Base-by-base conservation (phyloP, 2,888 invertebrate species). In the Lacanobia wlatinum region DNA sequence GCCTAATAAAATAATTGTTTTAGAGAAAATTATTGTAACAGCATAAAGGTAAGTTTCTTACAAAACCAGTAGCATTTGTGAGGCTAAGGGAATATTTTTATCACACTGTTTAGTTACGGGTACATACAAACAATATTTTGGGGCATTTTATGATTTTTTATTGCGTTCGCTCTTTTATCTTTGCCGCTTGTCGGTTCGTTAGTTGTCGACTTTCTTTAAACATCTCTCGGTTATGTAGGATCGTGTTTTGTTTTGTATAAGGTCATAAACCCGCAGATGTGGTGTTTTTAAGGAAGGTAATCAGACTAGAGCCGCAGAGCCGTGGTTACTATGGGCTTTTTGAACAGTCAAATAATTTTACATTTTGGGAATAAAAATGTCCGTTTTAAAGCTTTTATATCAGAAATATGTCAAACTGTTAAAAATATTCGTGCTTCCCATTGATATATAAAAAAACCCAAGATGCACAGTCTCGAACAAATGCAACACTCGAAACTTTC, bases 121-220 rank as follows among this genome's bases (percentile, higher is more conserved):
- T 76, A 87, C 87, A 86, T 70, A 82, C 83, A 89, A 88, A 92
- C 91, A 92, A 92, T 90, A 87, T 89, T 91, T 91, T 85, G 92
- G 87, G 91, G 89, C 88, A 91, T 90, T 93, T 93, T 93, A 92
- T 90, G 90, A 89, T 91, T 92, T 85, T 94, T 94, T 94, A 94
- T 93, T 90, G 84, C 90, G 79, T 78, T 67, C 70, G 71, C 68
- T 70, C 89, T 91, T 94, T 94, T 82, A 93, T 88, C 84, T 89
- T 77, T 75, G 89, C 93, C 94, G 92, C 84, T 86, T 84, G 73
- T 80, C 73, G 78, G 78, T 80, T 77, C 81, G 71, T 67, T 73
- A 65, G 53, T 85, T 86, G 89, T 89, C 86, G 90, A 91, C 93
- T 94, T 94, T 94, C 94, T 92, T 90, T 88, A 84, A 80, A 73